Evolutionary conservation across 2,797 vertebrate species (phyloP).

Genomic region (Xiphorhynchus erythropygius): DNA sequence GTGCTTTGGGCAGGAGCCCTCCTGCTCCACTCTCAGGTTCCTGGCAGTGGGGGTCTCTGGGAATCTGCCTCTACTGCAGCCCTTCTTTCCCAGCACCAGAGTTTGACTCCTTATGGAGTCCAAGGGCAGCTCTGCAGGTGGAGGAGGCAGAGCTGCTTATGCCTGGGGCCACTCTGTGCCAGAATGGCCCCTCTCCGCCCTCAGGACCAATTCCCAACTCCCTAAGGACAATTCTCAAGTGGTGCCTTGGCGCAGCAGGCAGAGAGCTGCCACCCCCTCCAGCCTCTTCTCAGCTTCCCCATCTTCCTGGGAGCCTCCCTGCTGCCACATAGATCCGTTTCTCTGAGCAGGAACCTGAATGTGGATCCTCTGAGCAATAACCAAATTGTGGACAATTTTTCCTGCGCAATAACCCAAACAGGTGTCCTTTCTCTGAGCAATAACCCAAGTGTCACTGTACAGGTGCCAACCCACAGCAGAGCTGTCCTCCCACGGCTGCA

Average conservation of each 20-base stretch:
- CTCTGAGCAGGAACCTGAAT: background rate
- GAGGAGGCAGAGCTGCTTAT: background rate
- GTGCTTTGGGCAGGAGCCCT: background rate
- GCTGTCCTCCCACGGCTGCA: rapidly evolving
- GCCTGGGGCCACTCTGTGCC: background rate
- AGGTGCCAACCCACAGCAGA: background rate
- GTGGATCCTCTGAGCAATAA: background rate
- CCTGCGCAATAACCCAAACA: background rate
- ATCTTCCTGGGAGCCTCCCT: background rate
- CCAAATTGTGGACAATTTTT: background rate
- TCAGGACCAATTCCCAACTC: background rate
- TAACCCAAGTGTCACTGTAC: background rate
- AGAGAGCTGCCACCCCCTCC: background rate
- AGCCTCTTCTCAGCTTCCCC: background rate
- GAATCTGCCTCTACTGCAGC: background rate
- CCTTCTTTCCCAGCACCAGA: background rate
- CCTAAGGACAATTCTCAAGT: background rate
- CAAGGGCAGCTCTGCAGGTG: background rate
- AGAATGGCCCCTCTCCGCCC: background rate
- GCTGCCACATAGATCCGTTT: background rate
- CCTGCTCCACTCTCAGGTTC: background rate
- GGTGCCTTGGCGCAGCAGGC: constrained; percentile 21
- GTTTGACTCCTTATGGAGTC: background rate
- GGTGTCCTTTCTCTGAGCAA: background rate
- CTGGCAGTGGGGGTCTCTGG: background rate